phyloP scores from a whole-genome alignment of 2,888 invertebrate genomes.

The Nomada hirtipes region DNA sequence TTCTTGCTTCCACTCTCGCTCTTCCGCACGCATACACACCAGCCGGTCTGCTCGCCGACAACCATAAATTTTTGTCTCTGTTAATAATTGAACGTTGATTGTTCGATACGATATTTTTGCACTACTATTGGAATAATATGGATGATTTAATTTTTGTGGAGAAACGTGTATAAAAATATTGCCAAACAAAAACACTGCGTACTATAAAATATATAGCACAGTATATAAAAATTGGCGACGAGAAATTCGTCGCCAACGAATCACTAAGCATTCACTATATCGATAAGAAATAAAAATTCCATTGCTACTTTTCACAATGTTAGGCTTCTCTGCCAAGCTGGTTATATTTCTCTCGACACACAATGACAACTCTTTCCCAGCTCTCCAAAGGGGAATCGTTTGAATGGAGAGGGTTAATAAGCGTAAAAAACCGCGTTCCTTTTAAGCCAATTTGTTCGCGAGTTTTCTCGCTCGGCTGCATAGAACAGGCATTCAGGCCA shows the following conservation, averaged over 20 bases:
- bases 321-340: too few relatives aligned
- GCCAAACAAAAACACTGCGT: too few relatives aligned
- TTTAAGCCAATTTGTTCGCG: conserved; percentile 50
- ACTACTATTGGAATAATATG: too few relatives aligned
- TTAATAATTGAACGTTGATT: conserved; percentile 35
- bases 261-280: too few relatives aligned
- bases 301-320: too few relatives aligned
- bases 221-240: too few relatives aligned
- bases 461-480: conserved; percentile 26
- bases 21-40: conserved; percentile 42
- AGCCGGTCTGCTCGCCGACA: conserved; percentile 40
- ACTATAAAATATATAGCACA: too few relatives aligned
- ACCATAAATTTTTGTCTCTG: conserved; percentile 37
- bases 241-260: too few relatives aligned
- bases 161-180: too few relatives aligned
- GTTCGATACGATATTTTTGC: conserved; percentile 30
- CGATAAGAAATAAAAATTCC: too few relatives aligned
- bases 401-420: conserved; percentile 37
- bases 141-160: too few relatives aligned
- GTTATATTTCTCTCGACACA: background rate
- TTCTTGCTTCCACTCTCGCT: conserved; percentile 51
- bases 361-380: conserved; percentile 32
- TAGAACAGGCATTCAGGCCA: background rate
- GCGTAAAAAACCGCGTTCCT: conserved; percentile 37
- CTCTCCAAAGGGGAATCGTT: conserved; percentile 37